phyloP scores from a whole-genome alignment of 2,113 vertebrate species.

The Octodon degus region DNA sequence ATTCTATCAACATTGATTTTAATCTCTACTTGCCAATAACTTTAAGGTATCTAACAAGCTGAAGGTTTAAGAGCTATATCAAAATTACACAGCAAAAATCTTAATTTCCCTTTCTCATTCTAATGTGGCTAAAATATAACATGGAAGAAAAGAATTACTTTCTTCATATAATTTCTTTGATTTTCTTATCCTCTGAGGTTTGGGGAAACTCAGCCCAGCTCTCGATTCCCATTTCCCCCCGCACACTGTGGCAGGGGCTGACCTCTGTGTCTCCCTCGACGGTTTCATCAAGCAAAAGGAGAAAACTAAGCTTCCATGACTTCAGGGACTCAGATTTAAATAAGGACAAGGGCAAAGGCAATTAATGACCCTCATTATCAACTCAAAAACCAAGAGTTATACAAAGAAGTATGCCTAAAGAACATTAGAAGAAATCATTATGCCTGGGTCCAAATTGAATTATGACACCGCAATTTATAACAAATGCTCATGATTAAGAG shows the following conservation, averaged over 20 bases:
- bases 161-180: neutral
- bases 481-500: slow-evolving; percentile 37
- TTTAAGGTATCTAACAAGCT: neutral
- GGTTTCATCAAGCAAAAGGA: neutral
- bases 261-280: fast-evolving
- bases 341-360: neutral
- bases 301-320: neutral
- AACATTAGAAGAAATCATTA: slow-evolving; percentile 29
- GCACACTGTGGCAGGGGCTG: neutral
- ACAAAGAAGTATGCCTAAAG: slow-evolving; percentile 1
- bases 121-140: neutral
- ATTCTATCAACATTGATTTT: neutral
- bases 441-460: slow-evolving; percentile 26
- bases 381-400: neutral
- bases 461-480: neutral
- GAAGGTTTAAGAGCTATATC: neutral
- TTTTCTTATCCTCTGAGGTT: neutral
- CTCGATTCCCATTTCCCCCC: neutral
- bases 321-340: slow-evolving; percentile 10
- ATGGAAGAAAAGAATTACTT: neutral
- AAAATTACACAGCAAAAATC: neutral
- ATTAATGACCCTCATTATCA: slow-evolving; percentile 35
- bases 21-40: neutral
- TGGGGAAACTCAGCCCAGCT: neutral
- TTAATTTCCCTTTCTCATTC: neutral